Evolutionary conservation across 2,888 invertebrate genomes (phyloP), one percentile per base, ranked within the genome.

Genomic region (Lithosia quadra): DNA sequence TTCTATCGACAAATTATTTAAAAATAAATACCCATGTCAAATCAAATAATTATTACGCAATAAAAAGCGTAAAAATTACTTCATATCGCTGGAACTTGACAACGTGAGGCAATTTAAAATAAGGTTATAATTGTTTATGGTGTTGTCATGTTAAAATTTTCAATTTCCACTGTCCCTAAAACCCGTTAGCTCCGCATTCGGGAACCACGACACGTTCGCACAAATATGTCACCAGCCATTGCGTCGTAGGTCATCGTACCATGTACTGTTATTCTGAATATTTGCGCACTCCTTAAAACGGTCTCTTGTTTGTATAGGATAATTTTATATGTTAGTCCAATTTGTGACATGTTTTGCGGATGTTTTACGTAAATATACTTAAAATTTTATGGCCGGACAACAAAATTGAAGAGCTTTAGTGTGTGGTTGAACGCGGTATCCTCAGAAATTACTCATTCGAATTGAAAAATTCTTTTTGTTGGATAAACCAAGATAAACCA

Each of bases 191-290:
- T 36, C 36, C 24, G 18, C 15, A 68, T 75, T 80, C 71, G 69
- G 80, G 78, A 80, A 68, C 59, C 79, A 68, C 69, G 61, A 67
- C 79, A 78, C 81, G 79, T 79, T 34, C 59, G 56, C 59, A 62
- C 65, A 66, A 70, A 71, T 57, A 67, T 67, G 66, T 62, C 69
- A 68, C 64, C 33, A 49, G 21, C 24, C 67, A 70, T 70, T 65
- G 60, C 63, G 55, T 63, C 65, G 67, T 56, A 43, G 81, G 76
- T 81, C 74, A 66, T 64, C 70, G 74, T 60, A 69, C 82, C 39
- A 53, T 28, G 73, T 72, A 78, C 82, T 73, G 80, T 79, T 78
- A 80, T 63, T 57, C 63, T 57, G 36, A 62, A 61, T 59, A 56
- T 71, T 65, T 65, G 60, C 73, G 69, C 68, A 70, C 70, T 77